These are phyloP conservation scores for Falco novaeseelandiae DNA, from an alignment of 2,797 vertebrate species.

Conservation along the genomic window DNA sequence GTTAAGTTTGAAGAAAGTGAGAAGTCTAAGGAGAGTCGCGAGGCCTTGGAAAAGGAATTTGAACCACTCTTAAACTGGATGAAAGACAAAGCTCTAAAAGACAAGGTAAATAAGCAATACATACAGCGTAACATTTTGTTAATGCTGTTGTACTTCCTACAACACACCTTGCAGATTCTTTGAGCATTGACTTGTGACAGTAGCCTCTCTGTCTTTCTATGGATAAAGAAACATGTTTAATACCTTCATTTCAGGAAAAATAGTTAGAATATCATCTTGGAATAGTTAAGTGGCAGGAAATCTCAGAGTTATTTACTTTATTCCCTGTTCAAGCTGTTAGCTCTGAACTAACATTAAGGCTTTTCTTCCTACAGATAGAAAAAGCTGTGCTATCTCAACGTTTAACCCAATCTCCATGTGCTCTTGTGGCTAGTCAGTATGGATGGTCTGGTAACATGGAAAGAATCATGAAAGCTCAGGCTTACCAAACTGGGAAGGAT, in stretches of 20 bases:
- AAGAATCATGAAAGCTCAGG: conserved; percentile 99
- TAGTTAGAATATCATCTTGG: not conserved
- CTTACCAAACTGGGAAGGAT: conserved; percentile 98
- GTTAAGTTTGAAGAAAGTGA: conserved; percentile 96
- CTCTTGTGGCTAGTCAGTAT: conserved; percentile 96
- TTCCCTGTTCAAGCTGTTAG: not conserved
- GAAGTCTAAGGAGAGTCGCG: conserved; percentile 91
- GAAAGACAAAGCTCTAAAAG: conserved; percentile 95
- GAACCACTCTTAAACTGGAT: conserved; percentile 96
- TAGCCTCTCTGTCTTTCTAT: not conserved
- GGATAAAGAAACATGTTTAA: not conserved
- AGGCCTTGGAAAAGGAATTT: conserved; percentile 92
- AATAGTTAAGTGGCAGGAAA: not conserved
- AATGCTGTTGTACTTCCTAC: not conserved
- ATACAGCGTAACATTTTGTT: too few species aligned
- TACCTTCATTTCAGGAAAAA: not conserved
- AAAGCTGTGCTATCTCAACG: conserved; percentile 95
- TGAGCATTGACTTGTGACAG: not conserved
- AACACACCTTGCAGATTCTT: not conserved
- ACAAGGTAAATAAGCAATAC: too few species aligned
- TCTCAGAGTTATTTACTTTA: not conserved
- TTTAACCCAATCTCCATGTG: conserved; percentile 92
- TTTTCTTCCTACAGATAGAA: conserved; percentile 83
- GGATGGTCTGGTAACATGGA: conserved; percentile 99
- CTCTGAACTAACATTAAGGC: not conserved